Conservation (phyloP, 2,113 vertebrate species). For the Scatophagus argus region DNA sequence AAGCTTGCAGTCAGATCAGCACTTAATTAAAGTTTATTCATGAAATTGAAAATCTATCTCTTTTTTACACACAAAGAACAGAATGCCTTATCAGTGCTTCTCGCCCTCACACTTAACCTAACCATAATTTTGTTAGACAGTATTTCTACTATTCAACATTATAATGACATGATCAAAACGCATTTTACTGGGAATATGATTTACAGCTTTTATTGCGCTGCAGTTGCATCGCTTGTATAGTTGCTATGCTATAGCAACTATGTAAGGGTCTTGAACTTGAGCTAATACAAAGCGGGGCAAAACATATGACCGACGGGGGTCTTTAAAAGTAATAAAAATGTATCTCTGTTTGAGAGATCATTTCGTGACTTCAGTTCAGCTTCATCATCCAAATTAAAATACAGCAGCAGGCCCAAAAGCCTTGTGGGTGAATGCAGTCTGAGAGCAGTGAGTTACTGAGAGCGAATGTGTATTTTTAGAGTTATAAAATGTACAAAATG, state of each 20-base stretch:
- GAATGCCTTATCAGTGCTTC: neutral
- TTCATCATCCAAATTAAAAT: neutral
- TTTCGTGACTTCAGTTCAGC: neutral
- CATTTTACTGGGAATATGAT: neutral
- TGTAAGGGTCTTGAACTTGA: no score
- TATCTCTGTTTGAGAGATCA: neutral
- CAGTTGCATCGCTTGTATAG: neutral
- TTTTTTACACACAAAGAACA: neutral
- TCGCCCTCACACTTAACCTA: neutral
- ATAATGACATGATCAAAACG: neutral
- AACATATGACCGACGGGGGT: neutral
- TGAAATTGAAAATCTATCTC: neutral
- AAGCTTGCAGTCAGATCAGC: neutral
- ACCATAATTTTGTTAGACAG: neutral
- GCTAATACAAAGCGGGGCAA: neutral
- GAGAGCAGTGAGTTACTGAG: neutral
- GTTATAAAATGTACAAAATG: constrained; percentile 1
- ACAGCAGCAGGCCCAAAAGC: neutral
- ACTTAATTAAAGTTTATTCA: neutral
- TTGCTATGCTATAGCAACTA: neutral
- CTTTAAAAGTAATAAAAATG: neutral
- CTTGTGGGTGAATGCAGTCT: constrained; percentile 8
- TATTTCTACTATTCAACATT: neutral
- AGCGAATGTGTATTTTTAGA: neutral
- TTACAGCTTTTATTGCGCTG: neutral